Percentiles rank a stretch among this genome's conserved stretches.
Evolutionary conservation across 2,113 vertebrate species (phyloP).

Genomic region (Diphyllodes magnificus): DNA sequence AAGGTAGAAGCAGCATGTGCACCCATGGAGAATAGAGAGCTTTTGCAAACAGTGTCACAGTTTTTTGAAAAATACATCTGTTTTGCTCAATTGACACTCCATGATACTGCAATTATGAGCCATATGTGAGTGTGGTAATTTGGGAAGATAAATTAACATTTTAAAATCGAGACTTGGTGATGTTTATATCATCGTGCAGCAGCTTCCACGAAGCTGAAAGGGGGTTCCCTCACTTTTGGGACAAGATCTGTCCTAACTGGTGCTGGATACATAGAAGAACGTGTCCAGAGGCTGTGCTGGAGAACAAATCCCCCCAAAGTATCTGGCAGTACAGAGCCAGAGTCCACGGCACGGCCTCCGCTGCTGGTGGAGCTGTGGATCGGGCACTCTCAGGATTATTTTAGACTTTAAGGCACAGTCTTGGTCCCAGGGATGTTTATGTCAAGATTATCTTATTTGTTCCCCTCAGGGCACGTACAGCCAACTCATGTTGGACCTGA

Average conservation of each 20-base stretch:
- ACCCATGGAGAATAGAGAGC: constrained; percentile 57
- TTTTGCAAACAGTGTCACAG: constrained; percentile 62
- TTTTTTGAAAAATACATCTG: constrained; percentile 66
- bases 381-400: not conserved
- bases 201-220: not conserved
- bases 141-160: constrained; percentile 63
- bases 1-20: constrained; percentile 62
- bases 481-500: not conserved
- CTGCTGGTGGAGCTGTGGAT: not conserved
- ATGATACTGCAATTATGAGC: constrained; percentile 63
- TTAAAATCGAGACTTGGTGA: constrained; percentile 39
- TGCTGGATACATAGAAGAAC: not conserved
- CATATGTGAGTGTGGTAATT: constrained; percentile 58
- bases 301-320: not conserved
- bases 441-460: not conserved
- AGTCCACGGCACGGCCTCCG: not conserved
- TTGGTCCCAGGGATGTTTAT: not conserved
- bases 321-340: not conserved
- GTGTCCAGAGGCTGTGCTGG: not conserved
- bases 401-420: not conserved
- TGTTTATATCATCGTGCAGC: constrained; percentile 30
- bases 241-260: not conserved
- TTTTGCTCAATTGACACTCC: constrained; percentile 66
- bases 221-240: not conserved
- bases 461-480: not conserved